Conservation (phyloP, 2,888 invertebrate species). For the Tetramorium bicarinatum region DNA sequence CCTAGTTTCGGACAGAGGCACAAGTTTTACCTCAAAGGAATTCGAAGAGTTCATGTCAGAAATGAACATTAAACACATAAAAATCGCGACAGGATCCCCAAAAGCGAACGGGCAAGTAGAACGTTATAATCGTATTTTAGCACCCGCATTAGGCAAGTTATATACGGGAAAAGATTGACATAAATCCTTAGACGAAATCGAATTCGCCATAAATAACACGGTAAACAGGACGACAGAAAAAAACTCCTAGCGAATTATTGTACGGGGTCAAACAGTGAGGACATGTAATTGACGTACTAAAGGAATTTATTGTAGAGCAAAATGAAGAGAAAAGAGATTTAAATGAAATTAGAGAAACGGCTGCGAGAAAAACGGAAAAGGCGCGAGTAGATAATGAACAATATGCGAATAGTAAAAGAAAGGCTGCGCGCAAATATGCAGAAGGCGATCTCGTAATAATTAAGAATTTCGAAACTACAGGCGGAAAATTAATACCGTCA, state of each 20-base stretch:
- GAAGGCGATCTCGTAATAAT: neutral
- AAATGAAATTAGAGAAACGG: neutral
- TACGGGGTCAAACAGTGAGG: neutral
- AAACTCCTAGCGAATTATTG: neutral
- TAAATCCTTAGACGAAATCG: neutral
- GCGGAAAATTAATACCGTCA: neutral
- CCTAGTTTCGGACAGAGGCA: too few species aligned
- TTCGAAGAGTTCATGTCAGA: too few species aligned
- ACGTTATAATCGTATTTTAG: neutral
- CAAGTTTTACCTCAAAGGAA: too few species aligned
- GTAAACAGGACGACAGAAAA: neutral
- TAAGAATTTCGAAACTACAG: neutral
- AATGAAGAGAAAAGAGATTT: neutral
- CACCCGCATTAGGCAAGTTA: neutral
- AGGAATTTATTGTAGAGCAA: neutral
- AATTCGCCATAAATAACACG: neutral
- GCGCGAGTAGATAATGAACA: neutral
- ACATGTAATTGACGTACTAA: neutral
- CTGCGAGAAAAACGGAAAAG: neutral
- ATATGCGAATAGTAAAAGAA: neutral
- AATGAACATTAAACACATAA: too few species aligned
- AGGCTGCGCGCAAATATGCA: neutral
- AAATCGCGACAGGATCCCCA: too few species aligned
- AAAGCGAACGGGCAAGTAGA: neutral
- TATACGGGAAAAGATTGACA: neutral